Evolutionary conservation across 2,888 invertebrate genomes (phyloP).

Genomic region (Desoria tigrina): DNA sequence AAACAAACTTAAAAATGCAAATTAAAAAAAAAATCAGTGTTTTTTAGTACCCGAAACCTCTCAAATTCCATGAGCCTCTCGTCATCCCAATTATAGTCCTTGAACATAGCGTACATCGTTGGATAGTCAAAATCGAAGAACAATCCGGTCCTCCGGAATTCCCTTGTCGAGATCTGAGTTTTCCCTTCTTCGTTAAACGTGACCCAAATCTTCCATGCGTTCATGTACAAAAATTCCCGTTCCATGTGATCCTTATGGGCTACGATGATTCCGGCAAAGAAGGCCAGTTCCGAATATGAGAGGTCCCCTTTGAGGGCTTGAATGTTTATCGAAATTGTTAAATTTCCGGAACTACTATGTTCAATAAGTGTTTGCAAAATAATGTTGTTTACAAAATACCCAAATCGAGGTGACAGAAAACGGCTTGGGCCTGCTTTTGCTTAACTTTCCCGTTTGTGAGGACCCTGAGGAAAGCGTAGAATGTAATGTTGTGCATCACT

Average conservation of each 20-base stretch:
- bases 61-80: constrained; percentile 34
- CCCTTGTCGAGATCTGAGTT: constrained; percentile 22
- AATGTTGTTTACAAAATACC: no score
- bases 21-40: background rate
- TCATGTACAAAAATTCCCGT: constrained; percentile 37
- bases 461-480: constrained; percentile 30
- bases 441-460: constrained; percentile 31
- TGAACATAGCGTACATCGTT: constrained; percentile 33
- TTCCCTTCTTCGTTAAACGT: constrained; percentile 32
- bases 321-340: background rate
- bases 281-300: constrained; percentile 30
- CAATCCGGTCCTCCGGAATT: constrained; percentile 32
- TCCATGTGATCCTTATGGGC: constrained; percentile 38
- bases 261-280: constrained; percentile 26
- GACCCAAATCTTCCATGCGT: constrained; percentile 41
- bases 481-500: constrained; percentile 29
- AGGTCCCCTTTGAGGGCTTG: constrained; percentile 26
- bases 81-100: constrained; percentile 37
- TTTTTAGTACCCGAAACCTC: constrained; percentile 28
- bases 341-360: no score
- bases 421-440: constrained; percentile 24
- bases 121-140: constrained; percentile 40
- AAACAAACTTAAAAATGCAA: background rate
- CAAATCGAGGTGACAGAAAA: constrained; percentile 31
- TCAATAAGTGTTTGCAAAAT: no score